These are phyloP conservation scores for Corythoichthys haematopterus DNA, from an alignment of 2,113 vertebrate genomes.

Conservation along the genomic window DNA sequence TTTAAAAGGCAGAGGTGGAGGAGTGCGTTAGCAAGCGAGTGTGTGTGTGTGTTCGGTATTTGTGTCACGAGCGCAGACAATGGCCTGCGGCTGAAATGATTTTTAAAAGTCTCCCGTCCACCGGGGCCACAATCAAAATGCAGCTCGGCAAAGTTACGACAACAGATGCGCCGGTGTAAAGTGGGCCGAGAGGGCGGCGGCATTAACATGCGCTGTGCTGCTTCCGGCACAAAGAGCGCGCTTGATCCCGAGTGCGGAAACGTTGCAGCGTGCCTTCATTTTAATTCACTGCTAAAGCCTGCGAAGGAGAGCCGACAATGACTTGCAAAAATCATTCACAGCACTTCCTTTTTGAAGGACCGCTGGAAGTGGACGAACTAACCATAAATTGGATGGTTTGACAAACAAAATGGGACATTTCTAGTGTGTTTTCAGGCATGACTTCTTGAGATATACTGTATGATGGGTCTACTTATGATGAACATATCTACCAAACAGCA, in stretches of 20 bases:
- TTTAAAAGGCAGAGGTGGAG: slow-evolving; percentile 51
- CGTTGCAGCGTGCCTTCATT: slow-evolving; percentile 10
- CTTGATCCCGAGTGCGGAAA: slow-evolving; percentile 29
- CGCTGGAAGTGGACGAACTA: not conserved
- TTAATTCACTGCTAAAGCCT: slow-evolving; percentile 23
- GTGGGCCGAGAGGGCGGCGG: not conserved
- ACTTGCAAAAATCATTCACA: slow-evolving; percentile 1
- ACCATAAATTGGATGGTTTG: not conserved
- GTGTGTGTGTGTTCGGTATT: slow-evolving; percentile 1
- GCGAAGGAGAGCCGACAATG: slow-evolving; percentile 4
- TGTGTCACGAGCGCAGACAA: slow-evolving; percentile 37
- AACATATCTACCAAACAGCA: not conserved
- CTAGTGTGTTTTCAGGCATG: not conserved
- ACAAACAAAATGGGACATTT: too few species aligned
- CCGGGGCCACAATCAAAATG: slow-evolving; percentile 59
- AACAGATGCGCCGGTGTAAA: not conserved
- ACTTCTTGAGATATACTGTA: not conserved
- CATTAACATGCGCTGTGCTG: slow-evolving; percentile 34
- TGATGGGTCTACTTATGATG: too few species aligned
- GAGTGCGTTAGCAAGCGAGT: slow-evolving; percentile 7
- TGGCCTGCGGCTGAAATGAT: slow-evolving; percentile 44
- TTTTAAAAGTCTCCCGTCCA: slow-evolving; percentile 43
- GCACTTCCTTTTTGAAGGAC: not conserved
- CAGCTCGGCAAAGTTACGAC: not conserved
- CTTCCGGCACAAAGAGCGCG: slow-evolving; percentile 32